These are phyloP conservation scores for Narcine bancroftii DNA, from an alignment of 2,113 vertebrate species.

Conservation along the genomic window DNA sequence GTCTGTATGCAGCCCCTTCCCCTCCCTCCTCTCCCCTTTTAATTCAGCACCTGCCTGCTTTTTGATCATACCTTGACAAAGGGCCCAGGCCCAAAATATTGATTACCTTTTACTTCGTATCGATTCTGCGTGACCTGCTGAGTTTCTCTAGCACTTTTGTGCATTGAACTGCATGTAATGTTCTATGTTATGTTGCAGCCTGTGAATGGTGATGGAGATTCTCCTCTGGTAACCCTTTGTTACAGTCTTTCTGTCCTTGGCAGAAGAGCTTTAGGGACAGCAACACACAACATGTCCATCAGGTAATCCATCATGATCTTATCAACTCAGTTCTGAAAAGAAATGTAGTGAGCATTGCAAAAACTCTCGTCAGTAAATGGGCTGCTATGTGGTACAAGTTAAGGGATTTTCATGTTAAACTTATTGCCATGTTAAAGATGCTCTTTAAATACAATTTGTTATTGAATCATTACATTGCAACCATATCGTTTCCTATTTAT, in stretches of 20 bases:
- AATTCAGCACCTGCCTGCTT: no score
- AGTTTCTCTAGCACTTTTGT: no score
- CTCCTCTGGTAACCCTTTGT: conserved; percentile 79
- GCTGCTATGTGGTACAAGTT: no score
- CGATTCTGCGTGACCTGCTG: no score
- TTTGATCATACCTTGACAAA: no score
- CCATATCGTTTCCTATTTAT: background rate
- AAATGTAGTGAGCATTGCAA: background rate
- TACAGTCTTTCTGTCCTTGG: conserved; percentile 89
- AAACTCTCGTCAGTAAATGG: background rate
- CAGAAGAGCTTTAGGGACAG: conserved; percentile 80
- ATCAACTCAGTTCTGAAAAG: background rate
- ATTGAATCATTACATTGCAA: background rate
- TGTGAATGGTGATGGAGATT: conserved; percentile 84
- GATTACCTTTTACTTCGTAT: no score
- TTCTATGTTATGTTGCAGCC: conserved; percentile 53
- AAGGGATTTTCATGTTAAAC: background rate
- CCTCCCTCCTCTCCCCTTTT: no score
- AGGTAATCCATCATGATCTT: conserved; percentile 61
- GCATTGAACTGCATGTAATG: background rate
- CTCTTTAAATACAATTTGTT: no score
- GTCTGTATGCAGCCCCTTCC: no score
- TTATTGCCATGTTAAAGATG: no score
- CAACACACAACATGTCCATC: conserved; percentile 88
- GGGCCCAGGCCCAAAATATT: no score